phyloP scores from a whole-genome alignment of 2,797 vertebrate species.

The Tamandua tetradactyla region DNA sequence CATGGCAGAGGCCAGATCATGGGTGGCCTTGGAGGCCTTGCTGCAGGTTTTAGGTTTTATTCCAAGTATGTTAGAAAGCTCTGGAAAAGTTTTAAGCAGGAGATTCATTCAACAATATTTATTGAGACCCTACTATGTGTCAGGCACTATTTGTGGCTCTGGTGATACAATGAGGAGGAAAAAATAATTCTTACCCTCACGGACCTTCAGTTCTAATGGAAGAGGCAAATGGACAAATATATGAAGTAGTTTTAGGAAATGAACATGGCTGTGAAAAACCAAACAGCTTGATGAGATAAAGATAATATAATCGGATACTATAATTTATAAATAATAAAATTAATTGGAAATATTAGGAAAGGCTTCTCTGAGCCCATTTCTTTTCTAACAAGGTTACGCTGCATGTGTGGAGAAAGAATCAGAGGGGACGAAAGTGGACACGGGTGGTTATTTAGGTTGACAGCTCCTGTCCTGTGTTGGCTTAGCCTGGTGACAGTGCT shows the following conservation, averaged over 20 bases:
- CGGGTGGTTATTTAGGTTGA: accelerated
- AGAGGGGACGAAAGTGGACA: not conserved
- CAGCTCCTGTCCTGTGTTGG: not conserved
- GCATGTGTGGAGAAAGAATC: not conserved
- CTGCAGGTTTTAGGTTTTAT: not conserved
- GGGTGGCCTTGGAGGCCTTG: accelerated
- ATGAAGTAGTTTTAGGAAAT: accelerated
- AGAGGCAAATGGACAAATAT: not conserved
- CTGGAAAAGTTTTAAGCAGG: too few species aligned
- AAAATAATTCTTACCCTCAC: accelerated
- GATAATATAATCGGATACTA: too few species aligned
- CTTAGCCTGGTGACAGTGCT: not conserved
- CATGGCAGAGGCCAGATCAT: too few species aligned
- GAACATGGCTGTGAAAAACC: not conserved
- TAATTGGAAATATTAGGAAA: too few species aligned
- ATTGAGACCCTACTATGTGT: accelerated
- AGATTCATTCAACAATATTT: accelerated
- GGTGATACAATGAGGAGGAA: not conserved
- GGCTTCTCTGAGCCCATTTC: not conserved
- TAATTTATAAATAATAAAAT: too few species aligned
- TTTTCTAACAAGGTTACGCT: not conserved
- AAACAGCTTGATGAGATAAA: not conserved
- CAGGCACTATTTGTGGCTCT: not conserved
- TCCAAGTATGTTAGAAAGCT: not conserved
- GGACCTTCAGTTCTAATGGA: not conserved